These are phyloP conservation scores for Agonum fuliginosum DNA, from an alignment of 2,888 invertebrate genomes.

Conservation along the genomic window DNA sequence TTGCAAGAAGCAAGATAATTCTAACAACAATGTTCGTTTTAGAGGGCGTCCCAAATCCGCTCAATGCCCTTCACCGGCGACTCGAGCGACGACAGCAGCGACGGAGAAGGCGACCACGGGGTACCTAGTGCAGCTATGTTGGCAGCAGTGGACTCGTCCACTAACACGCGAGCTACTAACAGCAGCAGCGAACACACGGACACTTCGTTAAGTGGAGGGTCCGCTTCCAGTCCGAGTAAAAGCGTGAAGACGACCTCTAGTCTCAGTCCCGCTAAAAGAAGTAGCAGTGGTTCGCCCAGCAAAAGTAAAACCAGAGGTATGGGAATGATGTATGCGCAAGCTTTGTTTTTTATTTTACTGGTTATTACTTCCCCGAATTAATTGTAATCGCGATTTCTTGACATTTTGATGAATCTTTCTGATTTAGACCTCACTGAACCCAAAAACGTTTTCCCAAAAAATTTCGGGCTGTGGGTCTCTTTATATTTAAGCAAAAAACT, in stretches of 20 bases:
- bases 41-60: constrained; percentile 95
- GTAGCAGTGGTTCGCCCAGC: constrained; percentile 86
- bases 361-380: too few relatives aligned
- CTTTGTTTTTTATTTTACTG: too few relatives aligned
- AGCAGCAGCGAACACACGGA: constrained; percentile 76
- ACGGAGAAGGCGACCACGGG: constrained; percentile 83
- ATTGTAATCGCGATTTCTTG: too few relatives aligned
- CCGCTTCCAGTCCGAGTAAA: constrained; percentile 88
- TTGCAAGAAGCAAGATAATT: too few relatives aligned
- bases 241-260: constrained; percentile 91
- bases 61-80: constrained; percentile 97
- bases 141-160: constrained; percentile 65
- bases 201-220: constrained; percentile 78
- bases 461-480: too few relatives aligned
- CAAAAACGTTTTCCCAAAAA: too few relatives aligned
- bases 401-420: too few relatives aligned
- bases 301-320: constrained; percentile 89
- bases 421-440: too few relatives aligned
- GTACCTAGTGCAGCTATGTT: constrained; percentile 67
- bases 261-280: constrained; percentile 88
- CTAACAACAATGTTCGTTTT: constrained; percentile 65
- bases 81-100: constrained; percentile 95
- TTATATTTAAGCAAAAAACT: too few relatives aligned
- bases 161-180: constrained; percentile 73
- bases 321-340: constrained; percentile 22